phyloP scores from a whole-genome alignment of 2,113 vertebrate species.

The Paracanthobrama guichenoti region DNA sequence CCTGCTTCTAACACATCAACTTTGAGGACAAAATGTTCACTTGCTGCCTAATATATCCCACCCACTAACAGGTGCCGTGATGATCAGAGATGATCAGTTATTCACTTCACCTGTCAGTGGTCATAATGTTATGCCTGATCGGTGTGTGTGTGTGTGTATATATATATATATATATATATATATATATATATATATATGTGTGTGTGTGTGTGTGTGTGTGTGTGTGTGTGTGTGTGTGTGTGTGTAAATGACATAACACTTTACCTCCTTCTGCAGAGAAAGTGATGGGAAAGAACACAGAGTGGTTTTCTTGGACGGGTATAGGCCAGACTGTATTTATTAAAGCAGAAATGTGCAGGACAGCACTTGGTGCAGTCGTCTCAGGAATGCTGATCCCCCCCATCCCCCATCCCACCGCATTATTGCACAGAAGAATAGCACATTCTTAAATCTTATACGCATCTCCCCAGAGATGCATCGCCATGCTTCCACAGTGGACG shows the following conservation, averaged over 20 bases:
- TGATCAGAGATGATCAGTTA: too few species aligned
- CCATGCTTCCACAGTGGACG: neutral
- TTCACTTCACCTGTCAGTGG: too few species aligned
- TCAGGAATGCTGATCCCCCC: neutral
- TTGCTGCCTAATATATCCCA: too few species aligned
- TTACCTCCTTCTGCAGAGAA: neutral
- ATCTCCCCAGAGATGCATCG: neutral
- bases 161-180: too few species aligned
- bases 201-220: too few species aligned
- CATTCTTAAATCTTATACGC: slow-evolving; percentile 12
- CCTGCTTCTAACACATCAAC: too few species aligned
- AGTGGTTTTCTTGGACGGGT: neutral
- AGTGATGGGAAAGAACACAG: neutral
- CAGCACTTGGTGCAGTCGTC: neutral
- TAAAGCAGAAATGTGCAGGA: slow-evolving; percentile 32
- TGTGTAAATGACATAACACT: neutral
- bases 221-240: too few species aligned
- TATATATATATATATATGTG: neutral
- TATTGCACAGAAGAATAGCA: slow-evolving; percentile 25
- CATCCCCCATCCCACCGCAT: neutral
- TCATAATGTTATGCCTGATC: too few species aligned
- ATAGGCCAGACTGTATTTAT: slow-evolving; percentile 40
- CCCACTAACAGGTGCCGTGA: too few species aligned
- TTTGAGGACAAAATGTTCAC: too few species aligned
- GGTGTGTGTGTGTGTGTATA: too few species aligned